These are phyloP conservation scores for Chironomus tepperi DNA, from an alignment of 1,140 invertebrate genomes.

Conservation along the genomic window DNA sequence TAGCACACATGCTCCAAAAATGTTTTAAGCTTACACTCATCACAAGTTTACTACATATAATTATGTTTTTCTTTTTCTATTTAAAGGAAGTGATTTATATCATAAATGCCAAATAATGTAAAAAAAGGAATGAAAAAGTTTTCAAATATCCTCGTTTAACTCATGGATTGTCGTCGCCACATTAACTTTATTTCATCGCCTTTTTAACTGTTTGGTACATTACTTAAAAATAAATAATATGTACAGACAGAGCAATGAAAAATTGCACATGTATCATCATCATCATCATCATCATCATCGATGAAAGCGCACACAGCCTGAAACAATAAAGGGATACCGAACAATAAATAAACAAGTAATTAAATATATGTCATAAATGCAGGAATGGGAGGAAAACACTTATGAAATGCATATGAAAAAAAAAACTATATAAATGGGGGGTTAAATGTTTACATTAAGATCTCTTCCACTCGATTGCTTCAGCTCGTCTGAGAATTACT, in stretches of 20 bases:
- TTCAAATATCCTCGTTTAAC: too few species aligned
- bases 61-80: too few species aligned
- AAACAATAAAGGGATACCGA: constrained; percentile 12
- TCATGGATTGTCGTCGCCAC: neutral
- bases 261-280: neutral
- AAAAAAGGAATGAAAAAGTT: too few species aligned
- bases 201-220: neutral
- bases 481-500: neutral
- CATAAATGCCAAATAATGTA: too few species aligned
- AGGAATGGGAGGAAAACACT: neutral
- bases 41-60: too few species aligned
- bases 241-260: neutral
- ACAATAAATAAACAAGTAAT: constrained; percentile 15
- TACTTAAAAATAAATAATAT: neutral
- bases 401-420: neutral
- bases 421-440: neutral
- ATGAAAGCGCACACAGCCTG: neutral
- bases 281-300: neutral
- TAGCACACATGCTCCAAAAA: neutral
- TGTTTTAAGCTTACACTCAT: too few species aligned
- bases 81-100: too few species aligned
- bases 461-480: neutral
- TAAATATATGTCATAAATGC: constrained; percentile 1
- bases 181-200: neutral
- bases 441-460: constrained; percentile 2